phyloP scores from a whole-genome alignment of 2,113 vertebrate species.

The Phaethornis superciliosus region DNA sequence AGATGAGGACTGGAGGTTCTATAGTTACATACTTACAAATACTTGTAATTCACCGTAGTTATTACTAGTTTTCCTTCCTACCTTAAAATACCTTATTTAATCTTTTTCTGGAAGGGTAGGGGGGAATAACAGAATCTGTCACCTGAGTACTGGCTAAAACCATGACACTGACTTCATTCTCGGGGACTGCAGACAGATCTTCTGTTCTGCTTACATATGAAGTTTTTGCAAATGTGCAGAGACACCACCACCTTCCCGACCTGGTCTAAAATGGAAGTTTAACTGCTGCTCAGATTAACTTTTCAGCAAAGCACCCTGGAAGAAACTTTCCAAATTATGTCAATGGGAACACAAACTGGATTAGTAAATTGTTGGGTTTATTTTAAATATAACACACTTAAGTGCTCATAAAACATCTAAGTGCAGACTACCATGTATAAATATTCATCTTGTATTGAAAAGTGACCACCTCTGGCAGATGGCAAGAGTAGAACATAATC shows the following conservation, averaged over 20 bases:
- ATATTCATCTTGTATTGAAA: background rate
- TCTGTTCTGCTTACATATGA: background rate
- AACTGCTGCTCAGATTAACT: background rate
- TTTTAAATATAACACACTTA: background rate
- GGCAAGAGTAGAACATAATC: background rate
- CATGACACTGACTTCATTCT: background rate
- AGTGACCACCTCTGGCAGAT: background rate
- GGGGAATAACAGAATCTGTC: no score
- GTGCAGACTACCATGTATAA: background rate
- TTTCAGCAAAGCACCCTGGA: background rate
- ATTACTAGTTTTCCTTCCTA: no score
- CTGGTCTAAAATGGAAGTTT: background rate
- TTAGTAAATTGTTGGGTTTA: background rate
- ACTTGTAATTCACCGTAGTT: no score
- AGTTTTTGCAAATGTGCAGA: background rate
- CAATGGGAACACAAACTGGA: background rate
- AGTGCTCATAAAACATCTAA: background rate
- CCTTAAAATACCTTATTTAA: no score
- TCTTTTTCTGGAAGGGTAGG: no score
- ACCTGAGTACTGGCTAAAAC: no score
- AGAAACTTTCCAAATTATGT: background rate
- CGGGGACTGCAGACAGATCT: background rate
- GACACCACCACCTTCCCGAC: accelerated
- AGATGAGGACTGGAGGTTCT: no score
- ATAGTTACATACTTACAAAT: no score